These are phyloP conservation scores for Hirudinaria manillensis DNA, from an alignment of 2,888 invertebrate genomes.

Conservation along the genomic window DNA sequence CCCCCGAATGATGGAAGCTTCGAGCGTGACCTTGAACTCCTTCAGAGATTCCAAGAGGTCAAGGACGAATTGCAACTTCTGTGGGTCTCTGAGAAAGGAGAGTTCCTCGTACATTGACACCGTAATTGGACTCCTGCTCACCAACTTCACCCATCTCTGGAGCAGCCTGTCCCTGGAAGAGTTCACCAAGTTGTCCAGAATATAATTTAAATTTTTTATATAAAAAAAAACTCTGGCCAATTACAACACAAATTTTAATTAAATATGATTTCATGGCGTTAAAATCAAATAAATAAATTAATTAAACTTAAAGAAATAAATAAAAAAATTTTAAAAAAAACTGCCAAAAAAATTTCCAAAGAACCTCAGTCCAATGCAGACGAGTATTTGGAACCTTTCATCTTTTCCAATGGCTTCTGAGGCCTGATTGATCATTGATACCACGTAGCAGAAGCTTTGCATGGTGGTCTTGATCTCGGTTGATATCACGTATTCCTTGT, in stretches of 20 bases:
- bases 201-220: not conserved
- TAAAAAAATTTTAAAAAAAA: not conserved
- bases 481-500: constrained; percentile 47
- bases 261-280: too few relatives aligned
- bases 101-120: constrained; percentile 89
- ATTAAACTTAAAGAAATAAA: too few relatives aligned
- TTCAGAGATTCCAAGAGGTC: constrained; percentile 84
- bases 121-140: constrained; percentile 81
- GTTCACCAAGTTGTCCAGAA: not conserved
- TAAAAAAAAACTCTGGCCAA: too few relatives aligned
- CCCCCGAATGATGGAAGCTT: constrained; percentile 55
- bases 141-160: constrained; percentile 81
- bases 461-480: constrained; percentile 65
- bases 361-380: constrained; percentile 85
- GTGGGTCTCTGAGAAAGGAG: constrained; percentile 82
- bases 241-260: too few relatives aligned
- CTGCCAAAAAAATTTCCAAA: not conserved
- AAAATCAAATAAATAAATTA: too few relatives aligned
- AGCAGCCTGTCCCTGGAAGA: constrained; percentile 59
- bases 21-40: constrained; percentile 55
- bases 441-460: constrained; percentile 78
- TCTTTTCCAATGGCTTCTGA: constrained; percentile 88
- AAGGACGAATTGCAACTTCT: constrained; percentile 76
- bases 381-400: constrained; percentile 92
- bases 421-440: constrained; percentile 76